Evolutionary conservation across 2,113 vertebrate species (phyloP), one percentile per base, ranked within the genome.

Genomic region (Pipra filicauda): DNA sequence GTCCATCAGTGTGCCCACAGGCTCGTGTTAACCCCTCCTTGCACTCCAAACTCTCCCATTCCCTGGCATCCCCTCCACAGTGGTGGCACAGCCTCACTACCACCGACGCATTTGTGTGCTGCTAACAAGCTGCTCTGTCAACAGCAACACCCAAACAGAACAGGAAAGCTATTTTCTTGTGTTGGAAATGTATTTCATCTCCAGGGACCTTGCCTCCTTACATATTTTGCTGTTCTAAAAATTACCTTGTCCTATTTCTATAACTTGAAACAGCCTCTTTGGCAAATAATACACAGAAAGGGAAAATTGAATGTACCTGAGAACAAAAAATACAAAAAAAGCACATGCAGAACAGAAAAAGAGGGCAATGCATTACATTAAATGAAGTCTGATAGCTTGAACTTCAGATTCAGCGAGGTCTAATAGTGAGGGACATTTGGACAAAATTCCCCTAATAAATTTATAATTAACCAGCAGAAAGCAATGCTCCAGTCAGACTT

Each of bases 161-260:
- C 46, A 74, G 72, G 43, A 91, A 94, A 81, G 90, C 72, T 88
- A 28, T 89, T 87, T 72, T 31, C 46, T 64, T 91, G 67, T 48
- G 41, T 6, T 70, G 64, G 71, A 93, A 91, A 91, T 90, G 59
- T 81, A 91, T 89, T 90, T 80, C 35, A 43, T 44, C 93, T 86
- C 64, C 55, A 48, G 82, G 48, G 94, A 95, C 82, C 72, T 80
- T 83, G 51, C 82, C 85, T 92, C 82, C 85, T 95, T 90, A 77
- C 67, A 65, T 90, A 93, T 95, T 90, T 88, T 91, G 78, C 72
- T 84, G 64, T 80, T 96, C 90, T 94, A 90, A 97, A 94, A 95
- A 96, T 94, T 30, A 77, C 85, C 91, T 88, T 0, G 55, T 80
- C 85, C 85, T 89, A 86, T 95, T 96, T 95, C 88, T 88, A 1